Percentiles rank a stretch among this genome's conserved stretches.
phyloP scores from a whole-genome alignment of 2,888 invertebrate genomes.

The Limnephilus lunatus region DNA sequence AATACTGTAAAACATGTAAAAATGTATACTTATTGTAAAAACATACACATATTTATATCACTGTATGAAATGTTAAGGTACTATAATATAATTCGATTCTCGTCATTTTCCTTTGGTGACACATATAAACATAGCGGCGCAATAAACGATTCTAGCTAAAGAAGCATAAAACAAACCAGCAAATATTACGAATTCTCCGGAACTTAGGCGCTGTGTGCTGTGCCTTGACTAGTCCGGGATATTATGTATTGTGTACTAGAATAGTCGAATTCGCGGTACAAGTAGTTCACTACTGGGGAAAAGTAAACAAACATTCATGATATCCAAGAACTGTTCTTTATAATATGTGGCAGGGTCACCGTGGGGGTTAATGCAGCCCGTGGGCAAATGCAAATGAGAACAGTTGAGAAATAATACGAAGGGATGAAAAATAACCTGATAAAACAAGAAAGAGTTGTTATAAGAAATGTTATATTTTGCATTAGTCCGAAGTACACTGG shows the following conservation, averaged over 20 bases:
- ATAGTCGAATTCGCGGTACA: not conserved
- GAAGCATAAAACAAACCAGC: not conserved
- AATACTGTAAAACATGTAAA: too few relatives aligned
- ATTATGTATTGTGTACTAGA: not conserved
- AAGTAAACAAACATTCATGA: not conserved
- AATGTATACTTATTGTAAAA: too few relatives aligned
- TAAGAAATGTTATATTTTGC: too few relatives aligned
- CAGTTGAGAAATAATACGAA: not conserved
- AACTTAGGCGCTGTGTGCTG: not conserved
- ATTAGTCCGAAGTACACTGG: too few relatives aligned
- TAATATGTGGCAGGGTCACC: not conserved
- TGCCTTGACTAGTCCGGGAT: not conserved
- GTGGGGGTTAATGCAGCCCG: not conserved
- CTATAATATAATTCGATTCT: too few relatives aligned
- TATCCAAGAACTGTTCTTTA: not conserved
- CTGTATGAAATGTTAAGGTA: not conserved
- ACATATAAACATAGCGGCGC: not conserved
- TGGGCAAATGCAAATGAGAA: not conserved
- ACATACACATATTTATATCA: too few relatives aligned
- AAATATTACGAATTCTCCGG: not conserved
- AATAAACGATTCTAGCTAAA: constrained; percentile 6
- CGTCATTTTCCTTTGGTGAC: not conserved
- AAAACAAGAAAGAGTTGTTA: too few relatives aligned
- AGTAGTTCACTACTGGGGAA: not conserved
- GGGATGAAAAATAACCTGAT: not conserved